Conservation (phyloP, 1,140 invertebrate genomes). For the Matsumurasca onukii region DNA sequence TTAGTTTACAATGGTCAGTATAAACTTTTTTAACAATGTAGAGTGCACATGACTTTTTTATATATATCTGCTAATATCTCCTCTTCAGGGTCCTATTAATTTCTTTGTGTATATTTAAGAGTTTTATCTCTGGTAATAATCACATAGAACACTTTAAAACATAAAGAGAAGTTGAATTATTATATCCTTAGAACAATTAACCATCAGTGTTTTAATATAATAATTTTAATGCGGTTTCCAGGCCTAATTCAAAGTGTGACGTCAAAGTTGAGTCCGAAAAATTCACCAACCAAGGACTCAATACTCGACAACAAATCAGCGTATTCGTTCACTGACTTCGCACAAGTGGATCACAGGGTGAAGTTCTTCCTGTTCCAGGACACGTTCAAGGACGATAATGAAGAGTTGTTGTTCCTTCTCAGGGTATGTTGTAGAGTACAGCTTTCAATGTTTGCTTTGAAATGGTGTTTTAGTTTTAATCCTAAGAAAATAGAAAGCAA, state of each 20-base stretch:
- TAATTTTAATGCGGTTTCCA: constrained; percentile 38
- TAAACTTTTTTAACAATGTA: too few species aligned
- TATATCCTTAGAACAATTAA: too few species aligned
- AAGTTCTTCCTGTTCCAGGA: constrained; percentile 55
- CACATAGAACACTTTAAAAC: too few species aligned
- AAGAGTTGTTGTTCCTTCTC: constrained; percentile 55
- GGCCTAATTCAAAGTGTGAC: constrained; percentile 51
- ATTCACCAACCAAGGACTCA: constrained; percentile 9
- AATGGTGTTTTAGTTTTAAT: constrained; percentile 40
- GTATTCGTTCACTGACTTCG: constrained; percentile 58
- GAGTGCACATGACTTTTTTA: too few species aligned
- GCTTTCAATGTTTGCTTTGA: constrained; percentile 3
- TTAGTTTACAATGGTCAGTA: too few species aligned
- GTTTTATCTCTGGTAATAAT: too few species aligned
- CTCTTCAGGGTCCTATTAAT: too few species aligned
- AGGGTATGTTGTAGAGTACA: constrained; percentile 47
- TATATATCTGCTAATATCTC: too few species aligned
- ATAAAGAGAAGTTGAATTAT: too few species aligned
- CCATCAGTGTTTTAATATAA: neutral
- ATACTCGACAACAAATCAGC: constrained; percentile 43
- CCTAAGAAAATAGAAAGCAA: too few species aligned
- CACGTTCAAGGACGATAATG: constrained; percentile 55
- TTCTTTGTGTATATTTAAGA: too few species aligned
- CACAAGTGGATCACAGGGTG: constrained; percentile 57
- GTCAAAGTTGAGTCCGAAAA: constrained; percentile 31